phyloP scores from a whole-genome alignment of 2,113 vertebrate species.

The Mirounga angustirostris region DNA sequence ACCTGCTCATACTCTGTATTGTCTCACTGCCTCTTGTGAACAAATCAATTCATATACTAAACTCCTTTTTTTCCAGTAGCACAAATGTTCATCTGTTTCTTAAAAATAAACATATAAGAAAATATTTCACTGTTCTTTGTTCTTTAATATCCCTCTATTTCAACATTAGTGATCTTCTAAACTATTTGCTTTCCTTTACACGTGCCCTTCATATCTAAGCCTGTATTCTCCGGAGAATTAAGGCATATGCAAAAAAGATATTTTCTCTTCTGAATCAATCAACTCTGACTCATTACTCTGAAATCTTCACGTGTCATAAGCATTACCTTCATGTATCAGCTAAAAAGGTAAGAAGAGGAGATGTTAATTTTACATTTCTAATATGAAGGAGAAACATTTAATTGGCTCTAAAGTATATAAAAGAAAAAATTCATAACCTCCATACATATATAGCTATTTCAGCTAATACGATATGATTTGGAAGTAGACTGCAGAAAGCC shows the following conservation, averaged over 20 bases:
- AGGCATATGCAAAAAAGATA: slow-evolving; percentile 74
- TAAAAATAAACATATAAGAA: not conserved
- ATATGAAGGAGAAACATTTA: slow-evolving; percentile 72
- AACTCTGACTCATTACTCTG: slow-evolving; percentile 66
- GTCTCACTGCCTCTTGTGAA: not conserved
- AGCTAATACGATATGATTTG: not conserved
- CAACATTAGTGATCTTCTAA: slow-evolving; percentile 66
- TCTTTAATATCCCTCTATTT: not conserved
- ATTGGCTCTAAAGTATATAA: slow-evolving; percentile 56
- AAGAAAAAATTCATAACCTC: slow-evolving; percentile 63
- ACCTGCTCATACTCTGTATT: not conserved
- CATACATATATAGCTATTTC: slow-evolving; percentile 25
- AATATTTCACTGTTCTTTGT: not conserved
- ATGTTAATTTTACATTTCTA: slow-evolving; percentile 68
- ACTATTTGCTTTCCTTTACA: slow-evolving; percentile 69
- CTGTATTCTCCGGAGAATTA: slow-evolving; percentile 80
- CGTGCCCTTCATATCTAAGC: slow-evolving; percentile 73
- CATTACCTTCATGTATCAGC: slow-evolving; percentile 69
- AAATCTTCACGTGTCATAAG: slow-evolving; percentile 73
- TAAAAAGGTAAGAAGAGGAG: slow-evolving; percentile 74
- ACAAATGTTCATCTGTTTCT: not conserved
- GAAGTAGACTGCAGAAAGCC: not conserved
- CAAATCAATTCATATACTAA: not conserved
- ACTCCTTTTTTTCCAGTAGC: not conserved
- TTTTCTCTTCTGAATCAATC: slow-evolving; percentile 80